phyloP scores from a whole-genome alignment of 35 echinoderm and acorn worm genomes.

The Ptychodera flava region DNA sequence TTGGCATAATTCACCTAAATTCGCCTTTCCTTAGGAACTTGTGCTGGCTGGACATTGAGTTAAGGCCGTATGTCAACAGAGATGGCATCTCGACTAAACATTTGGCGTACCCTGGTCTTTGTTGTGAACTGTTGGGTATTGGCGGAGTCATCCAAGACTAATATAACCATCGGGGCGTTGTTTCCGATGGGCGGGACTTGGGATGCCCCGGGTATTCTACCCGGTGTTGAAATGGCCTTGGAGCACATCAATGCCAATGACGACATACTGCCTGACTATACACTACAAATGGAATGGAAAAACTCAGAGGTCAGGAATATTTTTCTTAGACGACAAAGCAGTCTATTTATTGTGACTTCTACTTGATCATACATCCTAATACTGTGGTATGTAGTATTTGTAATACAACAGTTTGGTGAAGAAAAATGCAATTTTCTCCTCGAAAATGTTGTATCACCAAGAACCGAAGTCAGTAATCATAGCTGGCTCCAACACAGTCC shows the following conservation, averaged over 20 bases:
- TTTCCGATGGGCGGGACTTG: slow-evolving; percentile 32
- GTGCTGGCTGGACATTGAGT: too few relatives aligned
- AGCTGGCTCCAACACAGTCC: too few relatives aligned
- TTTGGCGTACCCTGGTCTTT: too few relatives aligned
- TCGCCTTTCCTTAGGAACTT: too few relatives aligned
- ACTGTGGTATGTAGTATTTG: neutral
- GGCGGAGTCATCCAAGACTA: too few relatives aligned
- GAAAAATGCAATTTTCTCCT: neutral
- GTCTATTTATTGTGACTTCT: neutral
- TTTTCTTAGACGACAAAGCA: neutral
- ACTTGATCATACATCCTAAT: neutral
- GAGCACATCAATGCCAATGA: too few relatives aligned
- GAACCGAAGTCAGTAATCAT: too few relatives aligned
- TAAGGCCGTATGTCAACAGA: too few relatives aligned
- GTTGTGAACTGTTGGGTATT: too few relatives aligned
- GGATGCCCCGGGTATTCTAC: slow-evolving; percentile 31
- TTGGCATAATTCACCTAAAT: too few relatives aligned
- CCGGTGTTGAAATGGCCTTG: slow-evolving; percentile 20
- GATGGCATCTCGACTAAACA: too few relatives aligned
- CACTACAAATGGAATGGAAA: slow-evolving; percentile 20
- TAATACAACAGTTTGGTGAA: neutral
- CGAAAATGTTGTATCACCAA: too few relatives aligned
- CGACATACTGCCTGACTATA: slow-evolving; percentile 16
- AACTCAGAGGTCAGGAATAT: slow-evolving; percentile 24
- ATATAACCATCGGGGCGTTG: slow-evolving; percentile 33